phyloP scores from a whole-genome alignment of 2,888 invertebrate species.

The Temnothorax unifasciatus region DNA sequence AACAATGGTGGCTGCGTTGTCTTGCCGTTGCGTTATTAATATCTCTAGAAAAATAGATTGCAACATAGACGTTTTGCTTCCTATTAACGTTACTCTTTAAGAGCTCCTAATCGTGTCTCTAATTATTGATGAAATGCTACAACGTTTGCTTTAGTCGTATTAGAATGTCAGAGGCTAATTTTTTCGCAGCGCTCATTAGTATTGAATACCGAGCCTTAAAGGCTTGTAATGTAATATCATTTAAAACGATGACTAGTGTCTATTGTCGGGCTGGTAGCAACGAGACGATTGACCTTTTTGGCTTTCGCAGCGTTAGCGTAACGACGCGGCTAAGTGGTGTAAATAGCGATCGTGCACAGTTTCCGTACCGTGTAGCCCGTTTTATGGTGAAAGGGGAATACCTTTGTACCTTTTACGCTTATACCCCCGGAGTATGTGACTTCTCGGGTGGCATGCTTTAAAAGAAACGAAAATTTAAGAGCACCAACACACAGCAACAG shows the following conservation, averaged over 20 bases:
- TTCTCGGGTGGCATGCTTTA: conserved; percentile 47
- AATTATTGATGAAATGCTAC: conserved; percentile 29
- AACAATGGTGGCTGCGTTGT: neutral
- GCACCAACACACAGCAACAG: conserved; percentile 42
- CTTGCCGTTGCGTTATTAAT: neutral
- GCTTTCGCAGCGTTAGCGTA: conserved; percentile 63
- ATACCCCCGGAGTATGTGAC: conserved; percentile 31
- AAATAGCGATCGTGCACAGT: conserved; percentile 65
- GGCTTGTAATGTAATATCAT: conserved; percentile 66
- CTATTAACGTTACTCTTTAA: conserved; percentile 1
- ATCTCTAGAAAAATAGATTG: conserved; percentile 13
- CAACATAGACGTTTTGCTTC: neutral
- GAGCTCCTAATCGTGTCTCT: neutral
- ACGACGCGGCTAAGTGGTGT: conserved; percentile 69
- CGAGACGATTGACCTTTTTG: conserved; percentile 74
- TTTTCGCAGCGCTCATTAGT: conserved; percentile 30
- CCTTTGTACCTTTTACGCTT: conserved; percentile 72
- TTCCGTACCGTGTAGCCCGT: conserved; percentile 57
- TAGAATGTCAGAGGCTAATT: conserved; percentile 34
- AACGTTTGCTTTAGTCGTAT: conserved; percentile 7
- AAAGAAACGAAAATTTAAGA: conserved; percentile 69
- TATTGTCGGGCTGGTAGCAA: conserved; percentile 70
- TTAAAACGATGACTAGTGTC: conserved; percentile 61
- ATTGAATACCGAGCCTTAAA: conserved; percentile 54
- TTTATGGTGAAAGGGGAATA: conserved; percentile 75